Evolutionary conservation across 1,140 invertebrate species (phyloP), one percentile per base, ranked within the genome.

Genomic region (Dolichoris vasculosae): DNA sequence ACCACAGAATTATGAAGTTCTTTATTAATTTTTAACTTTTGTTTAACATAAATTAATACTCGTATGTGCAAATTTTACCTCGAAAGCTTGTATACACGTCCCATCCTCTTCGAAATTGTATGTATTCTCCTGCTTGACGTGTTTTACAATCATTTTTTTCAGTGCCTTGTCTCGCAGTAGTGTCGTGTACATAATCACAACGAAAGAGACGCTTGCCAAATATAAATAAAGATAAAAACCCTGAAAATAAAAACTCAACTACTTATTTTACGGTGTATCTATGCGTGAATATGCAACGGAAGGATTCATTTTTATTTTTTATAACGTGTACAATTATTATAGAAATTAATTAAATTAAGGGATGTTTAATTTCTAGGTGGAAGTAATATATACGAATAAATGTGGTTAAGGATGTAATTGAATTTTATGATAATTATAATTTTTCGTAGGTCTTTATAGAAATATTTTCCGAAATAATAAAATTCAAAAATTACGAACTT

Each of bases 181-280:
- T 83, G 95, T 97, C 2, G 95, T 94, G 89, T 97, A 97, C 90
- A 97, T 96, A 88, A 97, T 97, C 80, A 96, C 94, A n/a, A 98
- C 95, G 92, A 98, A 98, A 15, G 95, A 87, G 11, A 98, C 95
- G 87, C 96, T 97, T 55, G 95, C 95, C 59, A 95, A 90, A 90
- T 97, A 98, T 63, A 98, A 93, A 90, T 97, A 98, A 30, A 97
- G 93, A 91, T 97, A 98, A 91, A 97, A 98, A 38, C 96, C 96
- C 96, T 97, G 94, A 63, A 94, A 94, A 89, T 77, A 87, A 69
- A 43, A n/a, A 6, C 15, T 43, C 23, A 7, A 17, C 82, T 88
- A 88, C 23, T 59, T 26, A 59, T 59, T 59, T 9, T 26, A 9
- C 48, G 26, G 55, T 59, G 43, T 46, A 46, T 46, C 13, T 46